Evolutionary conservation across 2,113 vertebrate genomes (phyloP).

Genomic region (Macquaria ambigua): DNA sequence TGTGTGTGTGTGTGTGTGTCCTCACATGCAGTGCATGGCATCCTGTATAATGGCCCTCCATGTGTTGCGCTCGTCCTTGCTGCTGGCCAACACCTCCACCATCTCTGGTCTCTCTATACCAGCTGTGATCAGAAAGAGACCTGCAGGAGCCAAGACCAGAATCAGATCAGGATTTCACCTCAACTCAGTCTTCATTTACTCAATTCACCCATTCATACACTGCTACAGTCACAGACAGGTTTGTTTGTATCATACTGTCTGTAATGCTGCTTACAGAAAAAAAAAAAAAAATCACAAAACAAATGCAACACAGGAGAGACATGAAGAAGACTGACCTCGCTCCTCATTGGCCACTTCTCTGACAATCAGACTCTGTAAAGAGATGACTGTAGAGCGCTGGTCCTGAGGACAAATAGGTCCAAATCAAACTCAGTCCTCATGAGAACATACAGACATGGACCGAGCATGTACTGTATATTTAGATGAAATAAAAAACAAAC

Average conservation of each 20-base stretch:
- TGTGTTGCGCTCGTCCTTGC: conserved; percentile 92
- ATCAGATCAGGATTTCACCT: background rate
- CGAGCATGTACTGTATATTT: background rate
- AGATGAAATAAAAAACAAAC: too few species aligned
- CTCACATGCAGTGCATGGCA: conserved; percentile 90
- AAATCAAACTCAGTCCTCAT: background rate
- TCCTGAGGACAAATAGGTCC: conserved; percentile 82
- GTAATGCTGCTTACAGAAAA: background rate
- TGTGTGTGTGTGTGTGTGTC: conserved; percentile 4
- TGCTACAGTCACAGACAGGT: background rate
- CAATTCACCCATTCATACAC: too few species aligned
- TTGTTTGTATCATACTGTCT: too few species aligned
- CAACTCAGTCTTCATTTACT: background rate
- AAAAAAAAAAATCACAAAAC: background rate
- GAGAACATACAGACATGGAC: background rate
- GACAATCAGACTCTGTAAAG: conserved; percentile 93
- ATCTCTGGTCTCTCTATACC: conserved; percentile 90
- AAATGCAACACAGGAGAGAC: background rate
- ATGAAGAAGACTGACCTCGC: conserved; percentile 84
- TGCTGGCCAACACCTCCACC: conserved; percentile 93
- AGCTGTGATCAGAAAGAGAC: conserved; percentile 93
- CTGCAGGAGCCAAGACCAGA: conserved; percentile 54
- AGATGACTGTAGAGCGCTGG: conserved; percentile 94
- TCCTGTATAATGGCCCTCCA: conserved; percentile 93
- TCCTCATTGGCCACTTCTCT: conserved; percentile 96